A percentile compares a stretch with the other conserved stretches of the same genome.
Conservation (phyloP, 2,113 vertebrate species). For the Mionectes macconnelli region DNA sequence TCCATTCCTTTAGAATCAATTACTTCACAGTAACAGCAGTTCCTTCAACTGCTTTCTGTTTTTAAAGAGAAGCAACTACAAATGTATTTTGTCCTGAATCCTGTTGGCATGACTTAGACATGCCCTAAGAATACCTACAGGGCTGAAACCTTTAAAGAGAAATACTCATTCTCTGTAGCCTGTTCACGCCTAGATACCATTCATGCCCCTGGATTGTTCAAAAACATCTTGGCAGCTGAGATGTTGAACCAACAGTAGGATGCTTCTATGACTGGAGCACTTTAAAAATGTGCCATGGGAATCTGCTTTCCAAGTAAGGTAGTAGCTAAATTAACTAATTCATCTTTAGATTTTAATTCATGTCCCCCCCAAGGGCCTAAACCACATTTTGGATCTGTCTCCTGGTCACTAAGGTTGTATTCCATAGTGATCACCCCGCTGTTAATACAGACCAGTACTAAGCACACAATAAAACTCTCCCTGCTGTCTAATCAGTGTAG, state of each 20-base stretch:
- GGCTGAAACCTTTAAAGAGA: not conserved
- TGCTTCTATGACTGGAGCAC: not conserved
- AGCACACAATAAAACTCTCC: not conserved
- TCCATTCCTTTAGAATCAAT: not conserved
- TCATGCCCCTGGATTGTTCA: not conserved
- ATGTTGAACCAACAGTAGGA: not conserved
- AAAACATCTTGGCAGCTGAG: not conserved
- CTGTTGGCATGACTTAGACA: not conserved
- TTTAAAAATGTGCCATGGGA: not conserved
- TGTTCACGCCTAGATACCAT: fast-evolving
- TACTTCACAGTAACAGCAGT: not conserved
- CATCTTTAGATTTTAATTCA: not conserved
- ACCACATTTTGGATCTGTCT: not conserved
- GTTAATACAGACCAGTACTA: not conserved
- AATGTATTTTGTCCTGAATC: not conserved
- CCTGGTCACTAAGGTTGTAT: not conserved
- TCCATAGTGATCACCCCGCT: not conserved
- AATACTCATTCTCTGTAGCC: not conserved
- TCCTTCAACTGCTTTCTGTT: not conserved
- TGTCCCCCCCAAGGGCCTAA: not conserved
- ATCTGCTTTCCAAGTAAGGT: not conserved
- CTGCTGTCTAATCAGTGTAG: not conserved
- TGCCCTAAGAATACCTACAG: not conserved
- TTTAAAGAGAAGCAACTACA: not conserved
- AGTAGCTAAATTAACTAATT: not conserved